These are phyloP conservation scores for Rafetus swinhoei DNA, from an alignment of 2,113 vertebrate genomes.

Conservation along the genomic window DNA sequence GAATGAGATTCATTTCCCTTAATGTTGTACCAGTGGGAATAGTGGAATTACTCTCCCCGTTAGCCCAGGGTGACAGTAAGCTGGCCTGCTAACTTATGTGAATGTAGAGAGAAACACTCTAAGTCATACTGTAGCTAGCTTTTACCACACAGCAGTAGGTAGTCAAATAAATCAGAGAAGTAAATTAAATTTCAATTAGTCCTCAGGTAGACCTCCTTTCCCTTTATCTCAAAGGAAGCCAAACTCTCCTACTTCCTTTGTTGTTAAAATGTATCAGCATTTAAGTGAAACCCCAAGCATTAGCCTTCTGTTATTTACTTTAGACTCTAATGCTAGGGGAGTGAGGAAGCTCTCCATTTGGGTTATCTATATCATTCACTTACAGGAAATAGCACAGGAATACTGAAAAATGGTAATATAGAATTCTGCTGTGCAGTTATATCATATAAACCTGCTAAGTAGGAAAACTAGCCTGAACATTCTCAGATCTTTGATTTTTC, in stretches of 20 bases:
- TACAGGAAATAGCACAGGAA: background rate
- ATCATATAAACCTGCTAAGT: background rate
- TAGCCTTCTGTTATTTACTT: background rate
- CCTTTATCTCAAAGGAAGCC: constrained; percentile 12
- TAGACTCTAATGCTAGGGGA: background rate
- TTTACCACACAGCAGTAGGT: background rate
- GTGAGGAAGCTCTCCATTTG: background rate
- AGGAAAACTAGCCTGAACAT: background rate
- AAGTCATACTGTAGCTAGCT: background rate
- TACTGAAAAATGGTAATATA: background rate
- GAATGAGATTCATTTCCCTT: constrained; percentile 69
- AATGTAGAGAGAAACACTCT: background rate
- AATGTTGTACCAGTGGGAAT: constrained; percentile 34
- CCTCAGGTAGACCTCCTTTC: constrained; percentile 2
- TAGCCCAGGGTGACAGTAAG: constrained; percentile 49
- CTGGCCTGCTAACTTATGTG: background rate
- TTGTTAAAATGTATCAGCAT: background rate
- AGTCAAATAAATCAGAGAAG: constrained; percentile 31
- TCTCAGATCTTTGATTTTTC: background rate
- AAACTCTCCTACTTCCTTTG: background rate
- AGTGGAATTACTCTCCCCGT: constrained; percentile 50
- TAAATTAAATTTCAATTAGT: constrained; percentile 64
- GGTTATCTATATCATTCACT: background rate
- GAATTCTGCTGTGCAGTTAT: background rate
- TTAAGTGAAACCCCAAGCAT: background rate